Percentiles rank a stretch among this genome's conserved stretches.
phyloP scores from a whole-genome alignment of 1,140 invertebrate genomes.

The Euura saliciscinereae region DNA sequence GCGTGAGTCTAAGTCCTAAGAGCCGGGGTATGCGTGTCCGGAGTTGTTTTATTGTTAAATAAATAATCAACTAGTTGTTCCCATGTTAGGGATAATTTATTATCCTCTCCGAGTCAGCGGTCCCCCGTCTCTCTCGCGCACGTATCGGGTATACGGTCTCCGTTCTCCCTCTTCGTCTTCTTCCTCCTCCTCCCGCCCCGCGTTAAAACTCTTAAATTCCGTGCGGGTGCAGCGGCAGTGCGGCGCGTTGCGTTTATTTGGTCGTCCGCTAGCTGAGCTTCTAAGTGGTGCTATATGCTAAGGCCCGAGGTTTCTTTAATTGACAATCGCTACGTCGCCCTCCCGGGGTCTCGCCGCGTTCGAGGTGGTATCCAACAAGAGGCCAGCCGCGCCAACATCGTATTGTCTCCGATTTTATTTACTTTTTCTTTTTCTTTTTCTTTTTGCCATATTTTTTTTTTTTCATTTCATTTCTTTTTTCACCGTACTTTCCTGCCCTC shows the following conservation, averaged over 20 bases:
- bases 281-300: slow-evolving; percentile 42
- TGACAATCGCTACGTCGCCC: slow-evolving; percentile 37
- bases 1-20: background rate
- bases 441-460: background rate
- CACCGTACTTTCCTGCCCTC: background rate
- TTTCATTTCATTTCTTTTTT: background rate
- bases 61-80: slow-evolving; percentile 49
- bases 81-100: slow-evolving; percentile 49
- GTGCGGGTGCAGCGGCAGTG: slow-evolving; percentile 16
- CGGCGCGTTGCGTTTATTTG: slow-evolving; percentile 4
- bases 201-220: slow-evolving; percentile 27
- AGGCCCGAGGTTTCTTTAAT: slow-evolving; percentile 45
- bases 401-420: slow-evolving; percentile 51
- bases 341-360: slow-evolving; percentile 19
- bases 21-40: slow-evolving; percentile 4
- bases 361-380: slow-evolving; percentile 50
- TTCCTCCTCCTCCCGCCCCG: slow-evolving; percentile 15
- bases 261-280: background rate
- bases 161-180: slow-evolving; percentile 17
- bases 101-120: slow-evolving; percentile 35
- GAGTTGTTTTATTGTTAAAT: slow-evolving; percentile 52
- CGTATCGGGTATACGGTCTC: too few relatives aligned
- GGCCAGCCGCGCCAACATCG: slow-evolving; percentile 42
- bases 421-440: slow-evolving; percentile 20
- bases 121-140: too few relatives aligned